Evolutionary conservation across 2,113 vertebrate species (phyloP).

Genomic region (Mobula hypostoma): DNA sequence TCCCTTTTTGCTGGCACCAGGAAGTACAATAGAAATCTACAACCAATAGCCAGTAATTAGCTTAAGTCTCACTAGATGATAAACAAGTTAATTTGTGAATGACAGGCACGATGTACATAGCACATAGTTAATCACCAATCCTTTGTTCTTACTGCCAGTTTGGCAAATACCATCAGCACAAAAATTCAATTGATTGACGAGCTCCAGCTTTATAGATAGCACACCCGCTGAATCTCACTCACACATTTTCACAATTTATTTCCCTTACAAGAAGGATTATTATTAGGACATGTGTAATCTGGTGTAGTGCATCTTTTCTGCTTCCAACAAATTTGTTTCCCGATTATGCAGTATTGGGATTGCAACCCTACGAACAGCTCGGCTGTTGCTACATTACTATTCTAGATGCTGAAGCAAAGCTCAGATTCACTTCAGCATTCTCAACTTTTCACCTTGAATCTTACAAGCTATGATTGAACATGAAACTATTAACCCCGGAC

Average conservation of each 20-base stretch:
- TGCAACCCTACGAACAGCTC: not conserved
- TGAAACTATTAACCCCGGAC: slow-evolving; percentile 37
- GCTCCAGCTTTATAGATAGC: slow-evolving; percentile 7
- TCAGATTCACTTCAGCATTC: slow-evolving; percentile 20
- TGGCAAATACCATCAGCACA: slow-evolving; percentile 17
- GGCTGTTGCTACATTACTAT: slow-evolving; percentile 23
- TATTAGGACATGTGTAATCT: slow-evolving; percentile 11
- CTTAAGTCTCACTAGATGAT: not conserved
- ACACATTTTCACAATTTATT: not conserved
- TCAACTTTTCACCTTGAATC: slow-evolving; percentile 38
- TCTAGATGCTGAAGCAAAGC: slow-evolving; percentile 24
- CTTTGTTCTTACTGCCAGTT: not conserved
- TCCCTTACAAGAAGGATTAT: not conserved
- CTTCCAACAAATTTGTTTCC: not conserved
- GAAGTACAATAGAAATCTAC: not conserved
- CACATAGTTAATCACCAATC: slow-evolving; percentile 8
- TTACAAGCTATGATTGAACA: slow-evolving; percentile 38
- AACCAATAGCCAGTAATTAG: not conserved
- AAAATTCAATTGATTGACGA: not conserved
- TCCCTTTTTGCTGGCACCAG: not conserved
- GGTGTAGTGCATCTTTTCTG: not conserved
- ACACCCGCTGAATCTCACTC: not conserved
- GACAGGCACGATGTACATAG: slow-evolving; percentile 1
- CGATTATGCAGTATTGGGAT: slow-evolving; percentile 16
- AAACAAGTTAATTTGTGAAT: not conserved